Conservation (phyloP, 2,888 invertebrate species). For the Zhuqinia jingwanae region DNA sequence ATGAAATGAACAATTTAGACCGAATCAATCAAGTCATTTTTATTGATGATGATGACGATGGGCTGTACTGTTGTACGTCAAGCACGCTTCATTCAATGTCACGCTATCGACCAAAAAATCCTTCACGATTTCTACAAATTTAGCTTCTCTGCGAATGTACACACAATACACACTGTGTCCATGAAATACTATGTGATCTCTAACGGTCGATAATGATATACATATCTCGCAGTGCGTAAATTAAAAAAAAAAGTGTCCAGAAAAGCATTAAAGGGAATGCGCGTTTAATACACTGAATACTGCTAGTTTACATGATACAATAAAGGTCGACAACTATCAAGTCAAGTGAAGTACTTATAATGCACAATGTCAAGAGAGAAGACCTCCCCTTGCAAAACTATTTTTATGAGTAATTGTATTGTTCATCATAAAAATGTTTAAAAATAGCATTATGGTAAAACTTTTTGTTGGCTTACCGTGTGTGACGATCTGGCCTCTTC, state of each 20-base stretch:
- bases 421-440: neutral
- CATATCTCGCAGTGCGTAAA: too few species aligned
- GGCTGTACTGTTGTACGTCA: neutral
- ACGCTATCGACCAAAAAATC: conserved; percentile 18
- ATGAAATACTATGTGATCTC: too few species aligned
- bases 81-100: conserved; percentile 31
- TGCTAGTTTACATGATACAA: conserved; percentile 7
- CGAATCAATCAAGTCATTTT: neutral
- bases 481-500: conserved; percentile 73
- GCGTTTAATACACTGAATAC: too few species aligned
- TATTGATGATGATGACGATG: neutral
- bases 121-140: neutral
- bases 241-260: too few species aligned
- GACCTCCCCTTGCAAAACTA: neutral
- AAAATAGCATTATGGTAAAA: neutral
- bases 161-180: too few species aligned
- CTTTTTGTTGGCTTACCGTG: conserved; percentile 55
- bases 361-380: neutral
- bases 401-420: neutral
- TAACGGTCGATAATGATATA: too few species aligned
- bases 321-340: conserved; percentile 13
- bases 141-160: neutral
- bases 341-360: neutral
- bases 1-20: conserved; percentile 11
- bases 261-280: too few species aligned